A percentile compares a stretch with the other conserved stretches of the same genome.
Evolutionary conservation across 2,797 vertebrate genomes (phyloP).

Genomic region (Rhadinocentrus ornatus): DNA sequence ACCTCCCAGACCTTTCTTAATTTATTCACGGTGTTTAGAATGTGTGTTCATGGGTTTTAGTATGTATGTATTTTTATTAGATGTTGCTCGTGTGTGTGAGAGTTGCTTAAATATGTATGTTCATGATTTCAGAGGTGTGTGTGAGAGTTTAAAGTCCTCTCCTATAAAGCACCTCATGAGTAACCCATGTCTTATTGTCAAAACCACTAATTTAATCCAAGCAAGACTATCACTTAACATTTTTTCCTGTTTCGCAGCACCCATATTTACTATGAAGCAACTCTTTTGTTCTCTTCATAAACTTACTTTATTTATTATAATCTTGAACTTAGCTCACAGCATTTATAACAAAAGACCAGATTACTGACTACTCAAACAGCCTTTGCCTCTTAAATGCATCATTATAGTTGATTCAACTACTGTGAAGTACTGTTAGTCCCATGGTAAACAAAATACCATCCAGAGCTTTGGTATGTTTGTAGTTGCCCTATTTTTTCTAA

Average conservation of each 20-base stretch:
- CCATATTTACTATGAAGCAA: conserved; percentile 5
- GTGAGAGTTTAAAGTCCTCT: too few relatives aligned
- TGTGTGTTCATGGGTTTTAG: too few relatives aligned
- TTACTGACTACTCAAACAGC: conserved; percentile 40
- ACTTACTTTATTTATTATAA: conserved; percentile 17
- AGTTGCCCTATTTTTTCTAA: conserved; percentile 44
- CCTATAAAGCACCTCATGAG: too few relatives aligned
- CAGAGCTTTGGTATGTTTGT: conserved; percentile 57
- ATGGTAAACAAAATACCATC: conserved; percentile 41
- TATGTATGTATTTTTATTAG: too few relatives aligned
- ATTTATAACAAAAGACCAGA: conserved; percentile 25
- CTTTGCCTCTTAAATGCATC: conserved; percentile 28
- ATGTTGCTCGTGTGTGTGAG: too few relatives aligned
- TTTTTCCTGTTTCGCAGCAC: conserved; percentile 5
- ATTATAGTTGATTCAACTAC: conserved; percentile 28
- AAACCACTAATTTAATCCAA: neutral
- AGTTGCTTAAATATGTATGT: too few relatives aligned
- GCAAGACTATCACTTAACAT: neutral
- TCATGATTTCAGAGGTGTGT: too few relatives aligned
- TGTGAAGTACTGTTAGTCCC: conserved; percentile 26
- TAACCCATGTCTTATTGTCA: neutral
- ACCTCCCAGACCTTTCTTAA: too few relatives aligned
- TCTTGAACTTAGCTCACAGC: conserved; percentile 5
- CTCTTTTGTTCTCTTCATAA: conserved; percentile 19
- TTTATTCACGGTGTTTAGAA: too few relatives aligned